Conservation (phyloP, 2,888 invertebrate species). For the Amiota minor region DNA sequence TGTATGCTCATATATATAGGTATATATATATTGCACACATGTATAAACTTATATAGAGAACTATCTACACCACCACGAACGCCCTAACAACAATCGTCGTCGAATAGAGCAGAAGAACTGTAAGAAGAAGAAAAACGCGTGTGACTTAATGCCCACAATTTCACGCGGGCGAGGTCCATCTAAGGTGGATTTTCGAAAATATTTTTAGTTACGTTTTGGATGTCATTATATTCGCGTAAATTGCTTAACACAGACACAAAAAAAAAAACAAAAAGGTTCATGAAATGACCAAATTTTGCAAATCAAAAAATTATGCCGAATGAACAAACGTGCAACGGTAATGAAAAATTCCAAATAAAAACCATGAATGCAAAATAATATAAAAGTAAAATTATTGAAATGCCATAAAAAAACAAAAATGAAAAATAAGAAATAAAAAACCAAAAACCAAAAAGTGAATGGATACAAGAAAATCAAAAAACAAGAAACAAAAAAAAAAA, state of each 20-base stretch:
- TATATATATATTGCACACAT: not conserved
- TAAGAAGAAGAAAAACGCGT: constrained; percentile 51
- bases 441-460: not conserved
- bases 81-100: too few species aligned
- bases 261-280: constrained; percentile 18
- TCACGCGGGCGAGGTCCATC: constrained; percentile 66
- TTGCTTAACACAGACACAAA: constrained; percentile 36
- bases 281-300: constrained; percentile 20
- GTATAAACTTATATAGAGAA: constrained; percentile 45
- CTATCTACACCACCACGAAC: too few species aligned
- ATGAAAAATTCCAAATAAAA: not conserved
- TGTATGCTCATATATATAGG: not conserved
- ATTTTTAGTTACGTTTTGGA: constrained; percentile 73
- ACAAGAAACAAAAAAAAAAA: not conserved
- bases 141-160: constrained; percentile 45
- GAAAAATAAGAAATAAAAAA: not conserved
- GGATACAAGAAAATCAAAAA: not conserved
- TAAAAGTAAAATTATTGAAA: not conserved
- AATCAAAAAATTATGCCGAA: constrained; percentile 18
- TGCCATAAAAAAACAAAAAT: not conserved
- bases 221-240: constrained; percentile 69
- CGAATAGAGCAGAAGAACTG: constrained; percentile 39
- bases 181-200: constrained; percentile 71
- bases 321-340: constrained; percentile 22
- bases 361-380: not conserved